Evolutionary conservation across 2,888 invertebrate species (phyloP).

Genomic region (Volucella bombylans): DNA sequence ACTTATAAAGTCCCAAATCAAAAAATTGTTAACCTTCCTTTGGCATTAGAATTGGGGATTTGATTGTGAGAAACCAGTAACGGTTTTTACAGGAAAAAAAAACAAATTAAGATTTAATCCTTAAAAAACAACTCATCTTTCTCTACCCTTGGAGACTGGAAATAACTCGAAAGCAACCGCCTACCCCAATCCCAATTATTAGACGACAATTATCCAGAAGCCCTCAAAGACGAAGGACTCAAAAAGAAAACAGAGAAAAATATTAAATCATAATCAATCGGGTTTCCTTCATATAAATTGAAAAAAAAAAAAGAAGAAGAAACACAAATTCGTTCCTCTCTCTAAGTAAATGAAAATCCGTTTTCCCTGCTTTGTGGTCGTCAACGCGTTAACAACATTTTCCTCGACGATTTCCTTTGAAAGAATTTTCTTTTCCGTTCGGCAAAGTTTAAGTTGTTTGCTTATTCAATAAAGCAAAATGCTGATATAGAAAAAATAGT

Average conservation of each 20-base stretch:
- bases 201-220: constrained; percentile 41
- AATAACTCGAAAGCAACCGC: constrained; percentile 36
- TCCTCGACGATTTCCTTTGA: constrained; percentile 57
- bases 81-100: not conserved
- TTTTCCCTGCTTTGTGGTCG: constrained; percentile 18
- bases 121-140: not conserved
- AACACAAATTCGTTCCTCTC: not conserved
- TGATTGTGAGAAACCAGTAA: not conserved
- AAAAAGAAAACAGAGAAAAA: constrained; percentile 27
- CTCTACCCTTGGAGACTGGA: constrained; percentile 12
- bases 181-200: constrained; percentile 42
- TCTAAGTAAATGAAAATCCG: constrained; percentile 56
- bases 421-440: constrained; percentile 39
- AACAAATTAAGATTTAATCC: constrained; percentile 3
- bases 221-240: constrained; percentile 1
- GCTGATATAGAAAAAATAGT: not conserved
- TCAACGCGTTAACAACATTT: constrained; percentile 50
- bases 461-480: constrained; percentile 35
- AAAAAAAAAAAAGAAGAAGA: constrained; percentile 27
- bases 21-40: not conserved
- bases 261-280: constrained; percentile 67
- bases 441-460: constrained; percentile 42
- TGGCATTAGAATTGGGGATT: not conserved
- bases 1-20: constrained; percentile 43
- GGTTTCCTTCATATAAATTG: constrained; percentile 63